Conservation (phyloP, 2,888 invertebrate species). For the Glyphotaelius pellucidus region DNA sequence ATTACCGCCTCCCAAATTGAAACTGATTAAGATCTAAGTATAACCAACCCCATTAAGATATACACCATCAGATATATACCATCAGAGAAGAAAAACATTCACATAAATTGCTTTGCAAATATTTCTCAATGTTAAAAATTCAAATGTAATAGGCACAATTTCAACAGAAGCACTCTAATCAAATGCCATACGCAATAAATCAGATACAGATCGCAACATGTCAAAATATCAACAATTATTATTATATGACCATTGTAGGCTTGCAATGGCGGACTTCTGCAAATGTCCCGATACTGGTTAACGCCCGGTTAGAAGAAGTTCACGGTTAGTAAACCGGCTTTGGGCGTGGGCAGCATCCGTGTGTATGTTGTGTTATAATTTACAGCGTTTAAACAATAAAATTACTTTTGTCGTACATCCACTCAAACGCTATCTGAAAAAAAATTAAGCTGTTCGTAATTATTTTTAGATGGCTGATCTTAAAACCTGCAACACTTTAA, state of each 20-base stretch:
- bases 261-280: background rate
- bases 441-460: background rate
- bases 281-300: background rate
- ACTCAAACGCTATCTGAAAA: background rate
- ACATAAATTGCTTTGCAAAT: background rate
- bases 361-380: background rate
- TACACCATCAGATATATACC: background rate
- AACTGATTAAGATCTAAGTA: background rate
- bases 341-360: slow-evolving; percentile 38
- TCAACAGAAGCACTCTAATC: background rate
- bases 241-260: background rate
- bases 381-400: background rate
- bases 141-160: background rate
- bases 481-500: background rate
- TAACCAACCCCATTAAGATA: background rate
- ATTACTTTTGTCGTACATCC: background rate
- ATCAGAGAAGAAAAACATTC: background rate
- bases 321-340: slow-evolving; percentile 32
- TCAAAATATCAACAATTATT: background rate
- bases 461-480: background rate
- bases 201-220: background rate
- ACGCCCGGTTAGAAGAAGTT: slow-evolving; percentile 24
- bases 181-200: background rate
- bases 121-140: background rate
- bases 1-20: too few relatives aligned